Percentiles rank a stretch among this genome's conserved stretches.
Evolutionary conservation across 2,888 invertebrate species (phyloP).

Genomic region (Alcis repandata): DNA sequence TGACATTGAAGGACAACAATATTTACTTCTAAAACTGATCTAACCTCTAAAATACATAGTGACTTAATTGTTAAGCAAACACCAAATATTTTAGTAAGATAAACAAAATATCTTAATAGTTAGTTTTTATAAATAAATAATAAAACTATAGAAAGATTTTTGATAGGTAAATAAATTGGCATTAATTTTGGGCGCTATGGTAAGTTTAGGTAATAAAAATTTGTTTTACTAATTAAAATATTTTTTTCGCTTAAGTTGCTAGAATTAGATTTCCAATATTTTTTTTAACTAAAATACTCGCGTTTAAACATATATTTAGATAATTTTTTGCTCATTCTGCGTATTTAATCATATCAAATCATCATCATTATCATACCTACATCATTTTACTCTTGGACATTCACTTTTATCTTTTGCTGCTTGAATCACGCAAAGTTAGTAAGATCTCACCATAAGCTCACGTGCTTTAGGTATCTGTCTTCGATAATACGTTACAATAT

Average conservation of each 20-base stretch:
- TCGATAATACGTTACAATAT: no score
- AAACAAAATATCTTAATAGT: conserved; percentile 10
- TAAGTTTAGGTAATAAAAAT: conserved; percentile 38
- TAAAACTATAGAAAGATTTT: conserved; percentile 29
- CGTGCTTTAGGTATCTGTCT: no score
- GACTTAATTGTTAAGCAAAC: conserved; percentile 34
- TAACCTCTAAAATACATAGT: conserved; percentile 33
- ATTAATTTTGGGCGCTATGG: conserved; percentile 40
- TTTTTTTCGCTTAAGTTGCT: not conserved
- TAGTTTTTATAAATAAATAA: conserved; percentile 18
- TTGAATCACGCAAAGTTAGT: no score
- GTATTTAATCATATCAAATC: no score
- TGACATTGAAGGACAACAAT: conserved; percentile 48
- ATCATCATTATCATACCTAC: no score
- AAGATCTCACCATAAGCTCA: no score
- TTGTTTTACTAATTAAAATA: not conserved
- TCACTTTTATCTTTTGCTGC: no score
- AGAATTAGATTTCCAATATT: not conserved
- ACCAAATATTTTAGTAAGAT: conserved; percentile 27
- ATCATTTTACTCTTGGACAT: no score
- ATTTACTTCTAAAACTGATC: conserved; percentile 41
- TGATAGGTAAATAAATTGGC: conserved; percentile 25
- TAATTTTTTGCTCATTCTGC: no score
- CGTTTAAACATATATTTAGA: no score
- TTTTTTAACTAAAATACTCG: conserved; percentile 2